Conservation (phyloP, 1,140 invertebrate species). For the Glossosoma conforme region DNA sequence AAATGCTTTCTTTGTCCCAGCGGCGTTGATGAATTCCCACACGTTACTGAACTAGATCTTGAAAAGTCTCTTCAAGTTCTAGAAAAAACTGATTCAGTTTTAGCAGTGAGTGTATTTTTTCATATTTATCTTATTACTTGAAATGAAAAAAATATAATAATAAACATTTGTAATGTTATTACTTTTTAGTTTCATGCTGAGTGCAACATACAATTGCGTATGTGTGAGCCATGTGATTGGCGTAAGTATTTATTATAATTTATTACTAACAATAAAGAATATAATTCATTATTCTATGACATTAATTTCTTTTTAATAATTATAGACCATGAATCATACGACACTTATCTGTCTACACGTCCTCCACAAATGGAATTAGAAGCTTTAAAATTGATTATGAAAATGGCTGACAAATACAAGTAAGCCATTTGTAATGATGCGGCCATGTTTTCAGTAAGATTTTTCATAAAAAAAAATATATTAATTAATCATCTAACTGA, state of each 20-base stretch:
- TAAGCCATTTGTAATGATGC: constrained; percentile 35
- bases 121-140: no score
- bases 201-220: constrained; percentile 37
- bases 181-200: constrained; percentile 64
- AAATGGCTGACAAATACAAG: constrained; percentile 53
- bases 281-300: no score
- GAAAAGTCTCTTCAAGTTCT: constrained; percentile 51
- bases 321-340: constrained; percentile 54
- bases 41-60: constrained; percentile 53
- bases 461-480: no score
- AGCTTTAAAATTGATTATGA: constrained; percentile 57
- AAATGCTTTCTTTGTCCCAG: constrained; percentile 68
- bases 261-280: not conserved
- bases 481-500: no score
- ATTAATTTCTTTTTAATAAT: no score
- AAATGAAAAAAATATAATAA: no score
- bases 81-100: constrained; percentile 50
- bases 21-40: constrained; percentile 61
- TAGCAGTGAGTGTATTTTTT: constrained; percentile 50
- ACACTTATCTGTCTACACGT: constrained; percentile 58
- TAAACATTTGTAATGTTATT: constrained; percentile 2
- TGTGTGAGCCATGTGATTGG: not conserved
- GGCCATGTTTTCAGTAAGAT: no score
- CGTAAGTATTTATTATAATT: constrained; percentile 11
- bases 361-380: constrained; percentile 62